A percentile compares a stretch with the other conserved stretches of the same genome.
Evolutionary conservation across 2,888 invertebrate species (phyloP).

Genomic region (Pachymerium ferrugineum): DNA sequence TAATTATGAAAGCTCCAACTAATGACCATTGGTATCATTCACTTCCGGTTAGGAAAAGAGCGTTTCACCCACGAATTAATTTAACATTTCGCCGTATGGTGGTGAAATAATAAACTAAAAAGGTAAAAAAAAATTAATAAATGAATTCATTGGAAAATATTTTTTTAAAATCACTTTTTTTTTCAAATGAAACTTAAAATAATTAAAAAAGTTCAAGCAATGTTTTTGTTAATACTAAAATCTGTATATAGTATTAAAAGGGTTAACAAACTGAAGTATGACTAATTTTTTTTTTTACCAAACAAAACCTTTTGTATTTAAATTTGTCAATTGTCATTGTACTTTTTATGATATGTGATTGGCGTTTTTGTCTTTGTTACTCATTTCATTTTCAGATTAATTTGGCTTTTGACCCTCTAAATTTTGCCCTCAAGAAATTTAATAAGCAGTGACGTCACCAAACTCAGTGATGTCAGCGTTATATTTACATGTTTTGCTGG

Average conservation of each 20-base stretch:
- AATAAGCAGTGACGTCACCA: neutral
- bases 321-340: neutral
- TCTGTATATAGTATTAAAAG: too few relatives aligned
- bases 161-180: too few relatives aligned
- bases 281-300: neutral
- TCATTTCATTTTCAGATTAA: constrained; percentile 7
- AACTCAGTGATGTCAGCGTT: constrained; percentile 9
- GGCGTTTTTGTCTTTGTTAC: neutral
- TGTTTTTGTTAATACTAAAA: too few relatives aligned
- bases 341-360: neutral
- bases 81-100: constrained; percentile 56
- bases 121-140: neutral
- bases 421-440: neutral
- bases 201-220: too few relatives aligned
- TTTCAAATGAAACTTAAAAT: neutral
- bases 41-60: constrained; percentile 57
- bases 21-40: constrained; percentile 67
- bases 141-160: too few relatives aligned
- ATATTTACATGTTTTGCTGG: neutral
- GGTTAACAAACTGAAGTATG: too few relatives aligned
- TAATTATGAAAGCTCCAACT: constrained; percentile 66
- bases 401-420: constrained; percentile 9
- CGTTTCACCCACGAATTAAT: constrained; percentile 58
- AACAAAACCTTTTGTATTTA: neutral
- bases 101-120: neutral